Evolutionary conservation across 1,140 invertebrate species (phyloP), one percentile per base, ranked within the genome.

Genomic region (Saccostrea cuccullata): DNA sequence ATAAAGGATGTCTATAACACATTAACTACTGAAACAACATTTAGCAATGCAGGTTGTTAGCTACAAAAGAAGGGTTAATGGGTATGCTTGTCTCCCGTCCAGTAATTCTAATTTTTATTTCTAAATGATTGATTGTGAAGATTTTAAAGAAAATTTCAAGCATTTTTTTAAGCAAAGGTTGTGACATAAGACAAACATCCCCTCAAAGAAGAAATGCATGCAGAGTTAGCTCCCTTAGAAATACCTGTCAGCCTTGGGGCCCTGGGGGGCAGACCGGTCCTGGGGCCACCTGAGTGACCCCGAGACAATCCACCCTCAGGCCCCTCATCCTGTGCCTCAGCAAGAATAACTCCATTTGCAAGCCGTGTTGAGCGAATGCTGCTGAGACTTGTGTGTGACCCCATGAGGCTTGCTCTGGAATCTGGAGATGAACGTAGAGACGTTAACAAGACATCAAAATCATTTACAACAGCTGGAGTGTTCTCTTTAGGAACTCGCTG

Each of bases 361-460:
- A 64, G 56, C 2, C 82, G 40, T 56, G 40, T 84, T 30, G 77
- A 84, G 56, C 77, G 77, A 30, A 82, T 23, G n/a, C 70, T 82
- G 73, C 30, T 36, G 67, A 82, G 82, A 40, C 82, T 64, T n/a
- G 58, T 20, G 9, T 83, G 26, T 36, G 82, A 60, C 26, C 77
- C 70, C 15, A 40, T 30, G 47, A 87, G 55, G 15, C 86, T 64
- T 23, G 55, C 70, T 64, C 83, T 73, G 5, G 86, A 84, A 84
- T 89, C 88, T 87, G 88, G 88, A 82, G 88, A 87, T 87, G 88
- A 89, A 84, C 88, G 86, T 40, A 87, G 60, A 84, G 88, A 89
- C 56, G 88, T 89, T 87, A 87, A 83, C 83, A 87, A 82, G 26
- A 87, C 64, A 85, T 85, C 30, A 56, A 58, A 60, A 85, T 85